Conservation (phyloP, 2,888 invertebrate genomes). For the Cheilosia scutellata region DNA sequence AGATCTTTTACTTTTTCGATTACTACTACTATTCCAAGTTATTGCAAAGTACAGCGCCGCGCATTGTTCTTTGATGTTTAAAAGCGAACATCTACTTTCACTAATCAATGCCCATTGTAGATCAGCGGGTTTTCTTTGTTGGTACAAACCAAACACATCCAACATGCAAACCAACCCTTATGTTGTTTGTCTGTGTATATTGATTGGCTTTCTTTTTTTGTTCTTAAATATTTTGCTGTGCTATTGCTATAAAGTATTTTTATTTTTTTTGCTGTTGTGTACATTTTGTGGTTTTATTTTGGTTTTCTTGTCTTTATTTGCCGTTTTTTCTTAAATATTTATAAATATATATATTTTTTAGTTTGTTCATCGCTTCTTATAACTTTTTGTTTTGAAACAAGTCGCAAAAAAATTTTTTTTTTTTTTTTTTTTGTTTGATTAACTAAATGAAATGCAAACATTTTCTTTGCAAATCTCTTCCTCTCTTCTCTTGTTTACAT, state of each 20-base stretch:
- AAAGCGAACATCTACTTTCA: too few relatives aligned
- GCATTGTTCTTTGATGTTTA: too few relatives aligned
- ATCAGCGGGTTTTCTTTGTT: too few relatives aligned
- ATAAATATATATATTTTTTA: slow-evolving; percentile 19
- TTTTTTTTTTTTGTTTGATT: slow-evolving; percentile 21
- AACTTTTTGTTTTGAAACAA: slow-evolving; percentile 53
- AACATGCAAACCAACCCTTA: too few relatives aligned
- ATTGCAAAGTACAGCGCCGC: too few relatives aligned
- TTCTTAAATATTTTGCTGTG: slow-evolving; percentile 5
- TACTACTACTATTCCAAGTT: too few relatives aligned
- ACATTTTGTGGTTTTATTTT: slow-evolving; percentile 45
- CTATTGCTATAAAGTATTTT: slow-evolving; percentile 12
- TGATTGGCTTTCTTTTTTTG: not conserved
- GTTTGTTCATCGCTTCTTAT: slow-evolving; percentile 42
- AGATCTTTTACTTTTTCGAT: too few relatives aligned
- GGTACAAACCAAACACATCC: too few relatives aligned
- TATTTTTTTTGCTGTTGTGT: slow-evolving; percentile 25
- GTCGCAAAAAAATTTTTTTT: slow-evolving; percentile 18
- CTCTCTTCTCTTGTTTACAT: slow-evolving; percentile 71
- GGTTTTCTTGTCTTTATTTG: slow-evolving; percentile 50
- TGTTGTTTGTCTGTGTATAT: not conserved
- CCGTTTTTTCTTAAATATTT: slow-evolving; percentile 47
- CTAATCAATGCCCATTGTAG: too few relatives aligned
- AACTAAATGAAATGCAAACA: slow-evolving; percentile 43
- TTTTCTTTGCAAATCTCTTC: slow-evolving; percentile 74